Percentiles rank a stretch among this genome's conserved stretches.
These are phyloP conservation scores for Drosophila picticornis DNA, from an alignment of 2,888 invertebrate genomes.

Conservation along the genomic window DNA sequence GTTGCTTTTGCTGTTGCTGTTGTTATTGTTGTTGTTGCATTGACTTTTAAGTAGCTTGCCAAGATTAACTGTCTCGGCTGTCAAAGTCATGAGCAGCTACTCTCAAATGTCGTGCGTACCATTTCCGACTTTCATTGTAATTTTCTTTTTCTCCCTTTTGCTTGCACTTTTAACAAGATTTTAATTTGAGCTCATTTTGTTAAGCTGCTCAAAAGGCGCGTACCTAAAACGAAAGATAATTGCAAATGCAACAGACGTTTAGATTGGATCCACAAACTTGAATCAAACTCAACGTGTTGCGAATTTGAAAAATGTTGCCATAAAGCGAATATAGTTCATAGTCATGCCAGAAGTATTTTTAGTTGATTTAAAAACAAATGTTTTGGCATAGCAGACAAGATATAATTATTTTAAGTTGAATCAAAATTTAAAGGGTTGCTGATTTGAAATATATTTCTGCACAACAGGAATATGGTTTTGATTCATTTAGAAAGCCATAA, in stretches of 20 bases:
- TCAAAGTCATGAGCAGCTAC: conserved; percentile 59
- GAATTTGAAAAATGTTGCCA: too few species aligned
- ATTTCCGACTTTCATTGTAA: conserved; percentile 18
- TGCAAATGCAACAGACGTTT: conserved; percentile 16
- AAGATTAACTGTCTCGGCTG: conserved; percentile 70
- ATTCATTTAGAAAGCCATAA: too few species aligned
- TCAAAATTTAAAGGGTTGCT: background rate
- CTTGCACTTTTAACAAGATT: conserved; percentile 73
- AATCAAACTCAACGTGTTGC: background rate
- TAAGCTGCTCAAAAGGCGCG: conserved; percentile 63
- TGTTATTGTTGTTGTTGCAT: conserved; percentile 67
- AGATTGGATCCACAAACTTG: background rate
- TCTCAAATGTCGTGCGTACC: conserved; percentile 48
- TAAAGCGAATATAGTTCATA: background rate
- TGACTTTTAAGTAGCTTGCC: conserved; percentile 77
- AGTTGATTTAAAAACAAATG: fast-evolving
- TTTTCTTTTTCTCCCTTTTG: conserved; percentile 3
- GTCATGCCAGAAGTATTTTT: too few species aligned
- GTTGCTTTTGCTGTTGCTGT: conserved; percentile 15
- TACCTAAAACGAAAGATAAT: conserved; percentile 26
- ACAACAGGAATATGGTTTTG: too few species aligned
- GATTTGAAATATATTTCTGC: too few species aligned
- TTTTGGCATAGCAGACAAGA: too few species aligned
- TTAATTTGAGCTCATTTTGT: conserved; percentile 73
- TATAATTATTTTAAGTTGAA: background rate